Base-by-base conservation (phyloP, 2,797 vertebrate genomes). In the Tragelaphus eurycerus region DNA sequence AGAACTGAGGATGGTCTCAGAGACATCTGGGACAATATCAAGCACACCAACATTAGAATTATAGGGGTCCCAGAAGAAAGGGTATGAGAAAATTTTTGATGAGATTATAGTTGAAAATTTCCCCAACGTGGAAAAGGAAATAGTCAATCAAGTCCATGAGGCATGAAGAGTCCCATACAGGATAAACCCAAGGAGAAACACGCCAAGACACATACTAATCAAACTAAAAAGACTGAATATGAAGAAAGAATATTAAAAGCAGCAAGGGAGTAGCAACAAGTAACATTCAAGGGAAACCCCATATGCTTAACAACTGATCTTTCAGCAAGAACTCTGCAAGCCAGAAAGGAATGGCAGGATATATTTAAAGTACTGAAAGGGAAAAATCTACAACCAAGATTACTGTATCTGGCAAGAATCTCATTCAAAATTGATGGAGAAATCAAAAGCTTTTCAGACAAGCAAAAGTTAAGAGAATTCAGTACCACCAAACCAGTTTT, bases 401-500 rank as follows among this genome's bases (percentile, higher is more conserved):
- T 19, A 67, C n/a, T 34, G 17, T 67, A 67, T n/a, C n/a, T 0
- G 0, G 17, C n/a, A 34, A 67, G n/a, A 4, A 67, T 67, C 64
- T 67, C 64, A 34, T 67, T 67, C 64, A 67, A 11, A 67, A 67
- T 6, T 34, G 64, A 67, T 67, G 64, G 64, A 67, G 64, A 67
- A 67, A 67, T 67, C 17, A 67, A 67, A 34, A 67, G 17, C 4
- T 67, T 19, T 34, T 67, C 64, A 67, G n/a, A 67, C n/a, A 67
- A 67, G 64, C n/a, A 21, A 67, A 67, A 67, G 64, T 67, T 34
- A 21, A 67, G n/a, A 34, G 64, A 67, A 67, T 21, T 67, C 17
- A 21, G 1, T 34, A 67, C n/a, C n/a, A 34, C 17, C 64, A 67
- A 67, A 34, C 2, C 64, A 67, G n/a, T 9, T 67, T 67, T 67